These are phyloP conservation scores for Picathartes gymnocephalus DNA, from an alignment of 2,113 vertebrate species.

Conservation along the genomic window DNA sequence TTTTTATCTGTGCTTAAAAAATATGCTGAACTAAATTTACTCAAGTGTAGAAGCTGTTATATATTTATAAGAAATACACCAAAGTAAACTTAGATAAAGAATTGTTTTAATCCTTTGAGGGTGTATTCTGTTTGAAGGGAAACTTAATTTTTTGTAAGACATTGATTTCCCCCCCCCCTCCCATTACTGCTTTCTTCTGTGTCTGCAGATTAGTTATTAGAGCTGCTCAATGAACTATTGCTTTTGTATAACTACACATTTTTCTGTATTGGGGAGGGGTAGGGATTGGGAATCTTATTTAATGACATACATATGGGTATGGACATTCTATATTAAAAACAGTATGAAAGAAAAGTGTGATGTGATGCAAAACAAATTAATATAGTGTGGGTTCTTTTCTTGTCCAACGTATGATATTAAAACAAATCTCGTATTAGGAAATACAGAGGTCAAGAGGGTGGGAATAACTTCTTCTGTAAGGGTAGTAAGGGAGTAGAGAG, in stretches of 20 bases:
- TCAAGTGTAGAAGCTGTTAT: neutral
- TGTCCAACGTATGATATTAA: neutral
- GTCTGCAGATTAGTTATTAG: neutral
- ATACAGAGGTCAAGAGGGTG: neutral
- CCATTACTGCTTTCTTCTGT: neutral
- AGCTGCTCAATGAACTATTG: neutral
- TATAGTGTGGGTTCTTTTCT: neutral
- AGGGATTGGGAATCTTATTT: neutral
- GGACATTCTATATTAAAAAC: neutral
- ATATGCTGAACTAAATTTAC: neutral
- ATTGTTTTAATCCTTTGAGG: neutral
- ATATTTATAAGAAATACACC: neutral
- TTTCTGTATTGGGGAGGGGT: rapidly evolving
- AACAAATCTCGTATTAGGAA: neutral
- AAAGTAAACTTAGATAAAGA: neutral
- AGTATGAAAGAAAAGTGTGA: neutral
- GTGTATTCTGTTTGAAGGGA: neutral
- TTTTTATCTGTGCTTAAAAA: neutral
- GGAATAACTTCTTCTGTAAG: neutral
- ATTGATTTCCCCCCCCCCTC: neutral
- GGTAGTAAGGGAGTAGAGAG: neutral
- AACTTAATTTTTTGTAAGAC: neutral
- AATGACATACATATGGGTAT: neutral
- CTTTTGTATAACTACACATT: neutral
- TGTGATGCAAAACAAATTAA: neutral